Base-by-base conservation (phyloP, 2,797 vertebrate species). In the Ptychadena robeensis region DNA sequence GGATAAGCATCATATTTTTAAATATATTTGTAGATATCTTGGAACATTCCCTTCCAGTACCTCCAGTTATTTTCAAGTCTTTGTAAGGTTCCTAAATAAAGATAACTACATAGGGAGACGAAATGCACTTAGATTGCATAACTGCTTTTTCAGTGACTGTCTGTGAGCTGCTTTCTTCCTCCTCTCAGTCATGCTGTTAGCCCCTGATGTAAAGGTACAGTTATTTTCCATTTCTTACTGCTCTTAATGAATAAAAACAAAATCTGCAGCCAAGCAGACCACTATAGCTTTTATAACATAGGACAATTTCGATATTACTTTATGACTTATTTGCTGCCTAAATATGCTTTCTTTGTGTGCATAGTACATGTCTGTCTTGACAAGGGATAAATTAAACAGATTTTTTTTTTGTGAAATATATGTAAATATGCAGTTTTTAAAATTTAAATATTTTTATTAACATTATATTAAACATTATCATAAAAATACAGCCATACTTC, bases 61-160 rank as follows among this genome's bases (percentile, higher is more conserved):
- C 44, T 7, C 5, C 44, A 53, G 18, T 53, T 67, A 31, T 31
- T 77, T 66, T 27, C 15, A 8, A 27, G 25, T 32, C 32, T 75
- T 77, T 77, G 37, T 18, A 32, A 66, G 37, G 37, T 22, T 66
- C 30, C 1, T 9, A 28, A 32, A 38, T 7, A 22, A n/a, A 25
- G 18, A 65, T 12, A 22, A 37, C 10, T 75, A 38, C 73, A 75
- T 38, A 4, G 63, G 75, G 22, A 67, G 44, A 67, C 48, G 30
- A 67, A 77, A 78, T 53, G 75, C 44, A 79, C 66, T 79, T 79
- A 78, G 40, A 40, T 77, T 66, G 48, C 61, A 48, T 78, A 67
- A 67, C 38, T 48, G 38, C n/a, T 28, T 64, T 44, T 18, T 63
- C 27, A 40, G 73, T 4, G 37, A 31, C 61, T 66, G 22, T 66